phyloP scores from a whole-genome alignment of 2,888 invertebrate species.

The Uloborus plumipes region DNA sequence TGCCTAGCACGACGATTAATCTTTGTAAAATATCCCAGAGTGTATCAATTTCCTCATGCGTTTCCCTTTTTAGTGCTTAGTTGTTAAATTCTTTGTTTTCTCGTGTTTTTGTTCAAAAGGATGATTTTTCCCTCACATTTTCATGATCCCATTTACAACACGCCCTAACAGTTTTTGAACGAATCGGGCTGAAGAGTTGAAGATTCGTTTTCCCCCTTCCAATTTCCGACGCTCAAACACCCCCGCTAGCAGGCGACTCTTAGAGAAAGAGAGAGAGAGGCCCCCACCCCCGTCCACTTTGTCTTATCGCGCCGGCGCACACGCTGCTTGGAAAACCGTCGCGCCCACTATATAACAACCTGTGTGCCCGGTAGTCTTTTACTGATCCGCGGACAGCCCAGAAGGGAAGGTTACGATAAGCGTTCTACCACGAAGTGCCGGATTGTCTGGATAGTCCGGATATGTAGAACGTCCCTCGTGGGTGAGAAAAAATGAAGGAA shows the following conservation, averaged over 20 bases:
- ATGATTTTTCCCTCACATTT: constrained; percentile 3
- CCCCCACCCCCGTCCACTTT: not conserved
- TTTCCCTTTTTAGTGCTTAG: constrained; percentile 4
- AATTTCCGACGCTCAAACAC: too few relatives aligned
- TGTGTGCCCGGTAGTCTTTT: constrained; percentile 46
- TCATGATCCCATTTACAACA: constrained; percentile 7
- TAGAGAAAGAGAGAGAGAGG: too few relatives aligned
- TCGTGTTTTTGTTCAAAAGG: too few relatives aligned
- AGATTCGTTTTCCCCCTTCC: not conserved
- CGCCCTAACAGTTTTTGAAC: constrained; percentile 31
- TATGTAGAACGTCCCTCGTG: not conserved
- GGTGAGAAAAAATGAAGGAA: not conserved
- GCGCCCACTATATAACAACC: constrained; percentile 63
- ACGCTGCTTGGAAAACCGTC: constrained; percentile 39
- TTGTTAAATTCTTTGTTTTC: too few relatives aligned
- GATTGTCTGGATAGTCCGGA: constrained; percentile 16
- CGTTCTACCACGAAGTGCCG: not conserved
- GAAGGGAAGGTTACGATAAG: constrained; percentile 13
- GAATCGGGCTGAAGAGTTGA: constrained; percentile 31
- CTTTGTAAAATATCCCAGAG: constrained; percentile 47
- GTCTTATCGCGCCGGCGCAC: constrained; percentile 23
- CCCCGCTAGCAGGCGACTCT: too few relatives aligned
- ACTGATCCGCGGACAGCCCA: constrained; percentile 42
- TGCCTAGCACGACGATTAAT: constrained; percentile 35
- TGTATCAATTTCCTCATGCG: constrained; percentile 25